These are phyloP conservation scores for Acanthiza pusilla DNA, from an alignment of 2,797 vertebrate genomes.

Conservation along the genomic window DNA sequence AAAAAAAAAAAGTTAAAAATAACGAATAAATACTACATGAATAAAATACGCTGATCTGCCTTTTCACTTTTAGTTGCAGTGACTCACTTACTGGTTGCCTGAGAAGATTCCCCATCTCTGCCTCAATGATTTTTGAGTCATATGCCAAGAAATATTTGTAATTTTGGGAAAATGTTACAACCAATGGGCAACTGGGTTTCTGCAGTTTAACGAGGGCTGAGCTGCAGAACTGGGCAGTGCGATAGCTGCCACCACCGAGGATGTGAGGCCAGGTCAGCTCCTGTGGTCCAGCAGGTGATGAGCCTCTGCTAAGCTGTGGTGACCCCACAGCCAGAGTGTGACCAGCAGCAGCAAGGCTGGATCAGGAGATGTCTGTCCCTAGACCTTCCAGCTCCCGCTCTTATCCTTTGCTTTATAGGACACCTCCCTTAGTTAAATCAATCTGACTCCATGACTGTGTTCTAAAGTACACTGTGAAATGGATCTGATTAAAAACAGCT, in stretches of 20 bases:
- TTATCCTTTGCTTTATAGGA: not conserved
- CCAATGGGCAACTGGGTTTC: not conserved
- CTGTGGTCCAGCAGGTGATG: not conserved
- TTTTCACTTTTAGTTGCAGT: not conserved
- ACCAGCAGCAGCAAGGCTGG: not conserved
- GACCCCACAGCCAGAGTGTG: accelerated
- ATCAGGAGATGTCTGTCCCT: not conserved
- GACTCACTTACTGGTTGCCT: not conserved
- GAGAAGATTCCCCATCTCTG: not conserved
- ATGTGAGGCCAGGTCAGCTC: not conserved
- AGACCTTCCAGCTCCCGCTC: accelerated
- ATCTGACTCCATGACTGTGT: not conserved
- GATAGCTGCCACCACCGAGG: not conserved
- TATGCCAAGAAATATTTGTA: not conserved
- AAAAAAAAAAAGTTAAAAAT: slow-evolving; percentile 11
- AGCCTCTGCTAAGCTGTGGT: not conserved
- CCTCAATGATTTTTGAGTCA: not conserved
- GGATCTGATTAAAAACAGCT: accelerated
- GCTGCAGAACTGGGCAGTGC: not conserved
- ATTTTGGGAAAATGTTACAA: not conserved
- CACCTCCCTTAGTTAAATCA: not conserved
- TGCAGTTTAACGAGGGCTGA: not conserved
- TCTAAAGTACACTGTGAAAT: not conserved
- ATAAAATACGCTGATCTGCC: not conserved
- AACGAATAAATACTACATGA: not conserved